Base-by-base conservation (phyloP, 1,140 invertebrate species). In the Saxidomus purpurata region DNA sequence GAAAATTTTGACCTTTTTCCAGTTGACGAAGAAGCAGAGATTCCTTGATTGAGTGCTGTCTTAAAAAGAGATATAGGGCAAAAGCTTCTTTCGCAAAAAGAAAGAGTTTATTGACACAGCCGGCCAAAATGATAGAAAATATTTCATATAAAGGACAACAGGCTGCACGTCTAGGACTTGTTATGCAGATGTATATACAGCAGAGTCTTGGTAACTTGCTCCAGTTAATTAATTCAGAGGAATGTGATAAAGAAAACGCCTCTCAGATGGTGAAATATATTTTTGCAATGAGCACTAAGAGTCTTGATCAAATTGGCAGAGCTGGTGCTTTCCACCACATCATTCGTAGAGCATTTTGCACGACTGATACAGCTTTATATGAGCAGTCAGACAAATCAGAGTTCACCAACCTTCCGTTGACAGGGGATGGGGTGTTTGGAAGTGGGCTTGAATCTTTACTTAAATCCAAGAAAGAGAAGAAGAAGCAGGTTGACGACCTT, bases 401-500 rank as follows among this genome's bases (percentile, higher is more conserved):
- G n/a, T n/a, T n/a, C n/a, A n/a, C n/a, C n/a, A n/a, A n/a, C n/a
- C n/a, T n/a, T n/a, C n/a, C n/a, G n/a, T n/a, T n/a, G n/a, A n/a
- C n/a, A n/a, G n/a, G n/a, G n/a, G n/a, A n/a, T n/a, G n/a, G n/a
- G n/a, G n/a, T n/a, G n/a, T n/a, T n/a, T n/a, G n/a, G n/a, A n/a
- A n/a, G n/a, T n/a, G n/a, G n/a, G n/a, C n/a, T n/a, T n/a, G n/a
- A n/a, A n/a, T n/a, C n/a, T n/a, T n/a, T n/a, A n/a, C n/a, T n/a
- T n/a, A n/a, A n/a, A n/a, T n/a, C n/a, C n/a, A n/a, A n/a, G n/a
- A n/a, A n/a, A n/a, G n/a, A n/a, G n/a, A n/a, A n/a, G n/a, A n/a
- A n/a, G n/a, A n/a, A 85, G 55, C 40, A 74, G 31, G 34, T 86
- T 22, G 83, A 86, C 13, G 83, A 86, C 55, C 6, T 86, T 1